A percentile compares a stretch with the other conserved stretches of the same genome.
These are phyloP conservation scores for Crambe crambe DNA, from an alignment of 37 sponge, comb jelly and placozoan genomes.

Conservation along the genomic window DNA sequence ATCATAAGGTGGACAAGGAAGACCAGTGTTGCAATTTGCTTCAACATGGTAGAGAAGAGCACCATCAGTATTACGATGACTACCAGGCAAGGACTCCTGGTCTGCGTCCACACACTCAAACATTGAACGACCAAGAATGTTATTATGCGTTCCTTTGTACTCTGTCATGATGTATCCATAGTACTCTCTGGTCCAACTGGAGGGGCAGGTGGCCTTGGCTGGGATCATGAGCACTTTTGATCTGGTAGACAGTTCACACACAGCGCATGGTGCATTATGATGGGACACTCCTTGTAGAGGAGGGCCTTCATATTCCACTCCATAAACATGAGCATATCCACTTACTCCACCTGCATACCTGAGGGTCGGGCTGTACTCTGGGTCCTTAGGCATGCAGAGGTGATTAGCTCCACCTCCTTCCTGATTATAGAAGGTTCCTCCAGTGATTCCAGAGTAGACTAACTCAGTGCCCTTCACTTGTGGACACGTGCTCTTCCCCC, in stretches of 20 bases:
- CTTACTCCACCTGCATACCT: background rate
- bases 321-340: background rate
- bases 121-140: background rate
- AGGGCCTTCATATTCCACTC: constrained; percentile 24
- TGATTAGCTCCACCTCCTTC: constrained; percentile 35
- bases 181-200: constrained; percentile 40
- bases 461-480: constrained; percentile 16
- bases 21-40: constrained; percentile 23
- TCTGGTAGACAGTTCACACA: constrained; percentile 19
- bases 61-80: constrained; percentile 5
- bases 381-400: constrained; percentile 27
- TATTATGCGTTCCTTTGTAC: too few species aligned
- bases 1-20: constrained; percentile 38
- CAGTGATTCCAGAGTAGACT: constrained; percentile 30
- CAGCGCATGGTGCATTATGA: constrained; percentile 46
- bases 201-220: constrained; percentile 33
- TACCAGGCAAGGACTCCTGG: constrained; percentile 5
- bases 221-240: constrained; percentile 31
- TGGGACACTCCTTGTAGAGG: background rate
- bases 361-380: constrained; percentile 20
- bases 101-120: constrained; percentile 14
- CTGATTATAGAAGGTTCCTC: constrained; percentile 3
- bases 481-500: constrained; percentile 36
- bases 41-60: constrained; percentile 23
- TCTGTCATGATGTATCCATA: constrained; percentile 41